Evolutionary conservation across 2,113 vertebrate species (phyloP), one percentile per base, ranked within the genome.

Genomic region (Corydoras sp.): DNA sequence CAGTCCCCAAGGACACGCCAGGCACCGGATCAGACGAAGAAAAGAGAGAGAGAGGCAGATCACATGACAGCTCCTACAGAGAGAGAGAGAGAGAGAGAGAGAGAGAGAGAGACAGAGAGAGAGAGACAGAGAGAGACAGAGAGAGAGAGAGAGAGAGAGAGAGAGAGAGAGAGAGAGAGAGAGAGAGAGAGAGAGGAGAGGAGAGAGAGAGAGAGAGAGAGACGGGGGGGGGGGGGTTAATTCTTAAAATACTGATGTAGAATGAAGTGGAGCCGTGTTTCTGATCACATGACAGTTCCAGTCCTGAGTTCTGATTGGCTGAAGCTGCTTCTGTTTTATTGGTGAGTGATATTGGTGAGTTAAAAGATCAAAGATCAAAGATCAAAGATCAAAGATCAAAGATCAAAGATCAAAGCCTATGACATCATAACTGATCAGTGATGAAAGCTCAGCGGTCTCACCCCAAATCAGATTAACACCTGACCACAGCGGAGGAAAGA

Each of bases 21-120:
- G 95, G 95, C 73, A 96, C 89, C 2, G 95, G 98, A 84, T 96
- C 94, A 13, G 92, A 76, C 0, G 95, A 90, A 3, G 97, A 95
- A 84, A 98, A 94, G 74, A 96, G 84, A 69, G 95, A 94, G 77
- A 87, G 90, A 51, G 88, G 93, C 74, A 94, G 86, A 71, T 96
- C 93, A 91, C 90, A 68, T 75, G 12, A 78, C n/a, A 72, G 68
- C 48, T 75, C 29, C 67, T 35, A 14, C 2, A 29, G 7, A 49
- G 2, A 62, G 76, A 59, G 2, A 9, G 30, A 0, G 14, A 10
- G 65, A 71, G 53, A 58, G 15, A 29, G 31, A 77, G 68, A 73
- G 14, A 74, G 18, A 24, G 18, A 24, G 18, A 2, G 18, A 24
- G 18, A 24, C 1, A 24, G 1, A 24, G 18, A 24, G 18, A 24